Base-by-base conservation (phyloP, 1,140 invertebrate genomes). In the Brachystomella parvula region DNA sequence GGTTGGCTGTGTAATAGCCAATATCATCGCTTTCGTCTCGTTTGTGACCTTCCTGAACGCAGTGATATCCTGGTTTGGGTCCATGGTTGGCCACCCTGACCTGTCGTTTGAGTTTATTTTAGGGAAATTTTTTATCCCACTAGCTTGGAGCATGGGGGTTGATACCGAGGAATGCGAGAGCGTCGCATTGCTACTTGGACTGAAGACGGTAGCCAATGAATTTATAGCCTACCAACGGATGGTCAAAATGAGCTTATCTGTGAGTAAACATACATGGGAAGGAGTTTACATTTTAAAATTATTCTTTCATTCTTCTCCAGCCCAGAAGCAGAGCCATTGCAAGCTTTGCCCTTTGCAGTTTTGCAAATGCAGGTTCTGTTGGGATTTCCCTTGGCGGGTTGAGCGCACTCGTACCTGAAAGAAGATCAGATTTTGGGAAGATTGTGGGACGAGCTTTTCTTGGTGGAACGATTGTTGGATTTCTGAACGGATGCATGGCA, bases 311-410 rank as follows among this genome's bases (percentile, higher is more conserved):
- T 63, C 30, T 31, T 71, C 74, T 67, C 28, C 75, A 90, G 88
- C 76, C 78, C 2, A 79, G 91, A 75, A 84, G 87, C 49, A 83
- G 88, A 73, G 83, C 86, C 1, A 91, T 98, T 33, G 88, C 93
- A 0, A 98, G 94, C 0, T 98, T 89, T 75, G 90, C 95, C 0
- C 83, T 98, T 17, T 98, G 94, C 76, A 93, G 94, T 0, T 98
- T 98, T 79, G 87, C 94, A 0, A 98, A 98, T 82, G 88, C 94
- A 1, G 83, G 86, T 0, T 90, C 92, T 0, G 83, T 97, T 32
- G 94, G 93, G 2, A 93, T 96, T 53, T 15, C 49, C 15, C 49
- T 53, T 47, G 92, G 92, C 0, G 83, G 83, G 0, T 76, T 98
- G n/a, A 80, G 83, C 0, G 83, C 87, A 1, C 81, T 98, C 79